Evolutionary conservation across 2,888 invertebrate species (phyloP).

Genomic region (Andrena flavipes): DNA sequence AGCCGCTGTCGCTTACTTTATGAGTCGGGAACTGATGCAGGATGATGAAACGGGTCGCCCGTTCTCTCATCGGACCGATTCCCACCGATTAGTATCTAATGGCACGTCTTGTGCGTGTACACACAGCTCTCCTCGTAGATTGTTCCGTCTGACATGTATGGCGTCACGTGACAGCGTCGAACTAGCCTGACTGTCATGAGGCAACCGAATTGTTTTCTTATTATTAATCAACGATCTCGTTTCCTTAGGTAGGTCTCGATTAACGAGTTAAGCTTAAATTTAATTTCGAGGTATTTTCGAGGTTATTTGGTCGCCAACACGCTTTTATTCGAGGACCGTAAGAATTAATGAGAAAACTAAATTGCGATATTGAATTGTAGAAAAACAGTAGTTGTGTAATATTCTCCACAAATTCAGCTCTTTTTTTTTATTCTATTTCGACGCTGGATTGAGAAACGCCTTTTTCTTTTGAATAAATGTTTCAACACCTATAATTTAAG

Average conservation of each 20-base stretch:
- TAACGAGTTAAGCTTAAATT: neutral
- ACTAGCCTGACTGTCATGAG: conserved; percentile 7
- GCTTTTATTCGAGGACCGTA: no score
- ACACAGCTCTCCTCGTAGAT: conserved; percentile 4
- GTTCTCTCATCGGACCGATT: conserved; percentile 39
- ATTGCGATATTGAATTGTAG: no score
- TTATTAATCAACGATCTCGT: conserved; percentile 4
- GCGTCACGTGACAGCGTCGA: conserved; percentile 20
- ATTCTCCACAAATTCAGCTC: neutral
- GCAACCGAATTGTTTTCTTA: neutral
- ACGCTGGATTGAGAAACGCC: no score
- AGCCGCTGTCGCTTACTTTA: conserved; percentile 21
- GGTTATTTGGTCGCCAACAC: neutral
- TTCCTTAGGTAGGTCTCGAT: neutral
- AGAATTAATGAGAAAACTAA: no score
- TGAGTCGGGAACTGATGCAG: conserved; percentile 44
- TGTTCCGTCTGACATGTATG: neutral
- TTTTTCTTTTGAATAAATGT: no score
- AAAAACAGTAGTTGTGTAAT: no score
- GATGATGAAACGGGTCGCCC: conserved; percentile 23
- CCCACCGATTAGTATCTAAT: conserved; percentile 39
- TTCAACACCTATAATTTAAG: no score
- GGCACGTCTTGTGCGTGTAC: conserved; percentile 10
- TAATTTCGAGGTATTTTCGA: neutral
- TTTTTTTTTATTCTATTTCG: neutral